Percentiles rank a stretch among this genome's conserved stretches.
Evolutionary conservation across 2,888 invertebrate species (phyloP).

Genomic region (Dicycla oo): DNA sequence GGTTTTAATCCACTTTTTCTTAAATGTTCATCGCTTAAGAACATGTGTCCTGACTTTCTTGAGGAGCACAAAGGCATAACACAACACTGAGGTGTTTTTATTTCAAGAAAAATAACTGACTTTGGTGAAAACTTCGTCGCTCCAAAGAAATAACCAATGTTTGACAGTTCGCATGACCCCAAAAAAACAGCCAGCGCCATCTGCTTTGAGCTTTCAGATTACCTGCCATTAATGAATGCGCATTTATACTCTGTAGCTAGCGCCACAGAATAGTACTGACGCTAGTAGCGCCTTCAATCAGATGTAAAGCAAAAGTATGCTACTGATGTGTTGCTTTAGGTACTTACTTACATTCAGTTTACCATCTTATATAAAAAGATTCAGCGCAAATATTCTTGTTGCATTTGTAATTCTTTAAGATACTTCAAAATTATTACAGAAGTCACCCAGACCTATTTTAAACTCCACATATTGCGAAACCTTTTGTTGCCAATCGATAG

Average conservation of each 20-base stretch:
- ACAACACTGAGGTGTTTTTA: too few relatives aligned
- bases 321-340: not conserved
- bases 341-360: not conserved
- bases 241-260: not conserved
- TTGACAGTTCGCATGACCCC: too few relatives aligned
- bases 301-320: constrained; percentile 8
- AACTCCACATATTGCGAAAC: not conserved
- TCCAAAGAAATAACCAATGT: too few relatives aligned
- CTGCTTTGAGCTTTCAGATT: too few relatives aligned
- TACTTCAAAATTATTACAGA: not conserved
- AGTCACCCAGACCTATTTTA: not conserved
- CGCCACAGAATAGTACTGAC: not conserved
- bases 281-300: constrained; percentile 10
- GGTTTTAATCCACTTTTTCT: too few relatives aligned
- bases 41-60: too few relatives aligned
- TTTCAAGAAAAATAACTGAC: too few relatives aligned
- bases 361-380: not conserved
- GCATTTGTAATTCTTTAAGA: not conserved
- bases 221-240: not conserved
- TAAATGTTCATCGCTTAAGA: too few relatives aligned
- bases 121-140: too few relatives aligned
- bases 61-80: too few relatives aligned
- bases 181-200: too few relatives aligned
- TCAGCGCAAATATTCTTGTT: too few relatives aligned
- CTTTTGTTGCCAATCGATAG: not conserved